phyloP scores from a whole-genome alignment of 2,888 invertebrate species.

The Glaucopsyche alexis region DNA sequence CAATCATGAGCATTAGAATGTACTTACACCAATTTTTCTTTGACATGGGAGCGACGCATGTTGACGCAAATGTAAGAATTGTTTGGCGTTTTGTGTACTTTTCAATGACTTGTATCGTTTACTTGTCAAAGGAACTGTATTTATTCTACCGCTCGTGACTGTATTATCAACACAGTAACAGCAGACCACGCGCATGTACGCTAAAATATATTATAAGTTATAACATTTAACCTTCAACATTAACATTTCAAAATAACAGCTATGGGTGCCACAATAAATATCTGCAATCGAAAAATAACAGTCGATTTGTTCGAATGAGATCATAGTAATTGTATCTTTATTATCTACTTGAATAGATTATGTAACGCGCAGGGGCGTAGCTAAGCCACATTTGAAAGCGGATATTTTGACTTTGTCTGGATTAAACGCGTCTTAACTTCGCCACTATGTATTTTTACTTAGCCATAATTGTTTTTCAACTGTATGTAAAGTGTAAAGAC shows the following conservation, averaged over 20 bases:
- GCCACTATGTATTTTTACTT: background rate
- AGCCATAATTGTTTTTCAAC: background rate
- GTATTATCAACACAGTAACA: background rate
- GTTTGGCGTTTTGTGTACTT: background rate
- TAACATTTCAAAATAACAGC: conserved; percentile 29
- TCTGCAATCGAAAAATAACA: conserved; percentile 26
- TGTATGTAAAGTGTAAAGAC: background rate
- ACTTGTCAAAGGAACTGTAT: background rate
- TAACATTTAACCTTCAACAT: conserved; percentile 30
- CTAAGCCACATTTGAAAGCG: background rate
- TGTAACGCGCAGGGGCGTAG: conserved; percentile 13
- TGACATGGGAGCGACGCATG: too few species aligned
- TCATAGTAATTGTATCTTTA: conserved; percentile 22
- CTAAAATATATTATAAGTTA: conserved; percentile 28
- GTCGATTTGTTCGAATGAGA: conserved; percentile 23
- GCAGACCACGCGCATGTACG: conserved; percentile 17
- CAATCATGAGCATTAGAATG: conserved; percentile 24
- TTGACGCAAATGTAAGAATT: background rate
- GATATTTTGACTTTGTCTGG: background rate
- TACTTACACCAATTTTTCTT: too few species aligned
- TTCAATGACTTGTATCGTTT: background rate
- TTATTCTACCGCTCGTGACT: background rate
- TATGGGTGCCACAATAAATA: conserved; percentile 24
- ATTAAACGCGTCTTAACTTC: background rate
- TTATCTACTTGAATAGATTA: conserved; percentile 20